Percentiles rank a stretch among this genome's conserved stretches.
Conservation (phyloP, 2,888 invertebrate genomes). For the Aporophyla nigra region DNA sequence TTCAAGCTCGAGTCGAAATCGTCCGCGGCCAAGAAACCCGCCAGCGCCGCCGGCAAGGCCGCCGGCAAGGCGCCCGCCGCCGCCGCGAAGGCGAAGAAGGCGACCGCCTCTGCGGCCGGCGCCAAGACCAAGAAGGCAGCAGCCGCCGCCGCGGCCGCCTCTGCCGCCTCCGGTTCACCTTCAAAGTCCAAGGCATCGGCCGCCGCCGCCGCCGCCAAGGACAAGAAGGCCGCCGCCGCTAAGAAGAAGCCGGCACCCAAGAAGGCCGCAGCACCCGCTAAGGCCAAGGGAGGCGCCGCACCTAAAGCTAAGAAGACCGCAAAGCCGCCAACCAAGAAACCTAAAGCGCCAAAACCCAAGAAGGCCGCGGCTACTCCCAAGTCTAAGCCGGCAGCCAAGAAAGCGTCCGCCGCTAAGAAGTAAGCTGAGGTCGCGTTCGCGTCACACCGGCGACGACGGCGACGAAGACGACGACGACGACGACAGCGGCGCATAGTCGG, state of each 20-base stretch:
- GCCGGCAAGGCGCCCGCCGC: slow-evolving; percentile 24
- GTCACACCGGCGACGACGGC: slow-evolving; percentile 25
- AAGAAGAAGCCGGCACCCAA: slow-evolving; percentile 72
- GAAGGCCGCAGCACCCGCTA: slow-evolving; percentile 65
- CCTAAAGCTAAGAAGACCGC: slow-evolving; percentile 71
- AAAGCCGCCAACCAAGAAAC: slow-evolving; percentile 79
- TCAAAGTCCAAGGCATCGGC: slow-evolving; percentile 60
- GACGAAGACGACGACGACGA: not conserved
- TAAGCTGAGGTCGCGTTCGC: slow-evolving; percentile 29
- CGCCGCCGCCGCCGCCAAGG: slow-evolving; percentile 57
- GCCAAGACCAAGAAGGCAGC: slow-evolving; percentile 34
- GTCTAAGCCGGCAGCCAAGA: slow-evolving; percentile 66
- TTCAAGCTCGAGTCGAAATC: slow-evolving; percentile 81
- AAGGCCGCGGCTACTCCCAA: slow-evolving; percentile 70
- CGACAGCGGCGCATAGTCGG: not conserved
- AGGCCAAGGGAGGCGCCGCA: slow-evolving; percentile 67
- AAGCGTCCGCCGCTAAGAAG: slow-evolving; percentile 64
- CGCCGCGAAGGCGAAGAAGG: slow-evolving; percentile 30
- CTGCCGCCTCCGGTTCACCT: slow-evolving; percentile 55
- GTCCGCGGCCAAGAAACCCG: slow-evolving; percentile 71
- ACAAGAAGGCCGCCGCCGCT: slow-evolving; percentile 71
- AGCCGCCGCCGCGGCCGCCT: slow-evolving; percentile 53
- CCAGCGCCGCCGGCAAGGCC: slow-evolving; percentile 13
- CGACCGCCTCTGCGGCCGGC: slow-evolving; percentile 66
- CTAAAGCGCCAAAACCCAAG: slow-evolving; percentile 81